A percentile compares a stretch with the other conserved stretches of the same genome.
These are phyloP conservation scores for Tetragonula carbonaria DNA, from an alignment of 2,888 invertebrate genomes.

Conservation along the genomic window DNA sequence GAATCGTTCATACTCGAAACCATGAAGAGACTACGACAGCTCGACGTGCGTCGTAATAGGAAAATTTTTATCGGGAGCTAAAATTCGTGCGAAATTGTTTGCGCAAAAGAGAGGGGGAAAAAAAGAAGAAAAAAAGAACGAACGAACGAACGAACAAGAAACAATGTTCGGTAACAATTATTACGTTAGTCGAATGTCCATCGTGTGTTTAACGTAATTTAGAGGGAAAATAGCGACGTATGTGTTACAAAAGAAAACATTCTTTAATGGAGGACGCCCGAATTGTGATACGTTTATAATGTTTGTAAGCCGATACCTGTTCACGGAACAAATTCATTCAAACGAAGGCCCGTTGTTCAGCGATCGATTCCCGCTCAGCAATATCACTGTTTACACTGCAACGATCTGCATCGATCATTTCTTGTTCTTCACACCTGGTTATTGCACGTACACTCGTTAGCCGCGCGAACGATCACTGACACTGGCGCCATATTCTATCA, in stretches of 20 bases:
- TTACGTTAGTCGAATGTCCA: constrained; percentile 24
- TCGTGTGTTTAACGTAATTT: constrained; percentile 32
- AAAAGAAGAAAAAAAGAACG: too few species aligned
- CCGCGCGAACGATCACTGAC: constrained; percentile 60
- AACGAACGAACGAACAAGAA: not conserved
- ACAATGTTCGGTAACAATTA: constrained; percentile 4
- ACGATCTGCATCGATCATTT: constrained; percentile 49
- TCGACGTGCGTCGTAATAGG: constrained; percentile 3
- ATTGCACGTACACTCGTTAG: constrained; percentile 70
- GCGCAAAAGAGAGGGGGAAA: not conserved
- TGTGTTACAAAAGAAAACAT: constrained; percentile 20
- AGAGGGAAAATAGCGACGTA: not conserved
- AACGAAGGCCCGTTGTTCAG: constrained; percentile 24
- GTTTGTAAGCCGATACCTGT: constrained; percentile 43
- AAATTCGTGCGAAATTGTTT: constrained; percentile 20
- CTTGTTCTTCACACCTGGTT: constrained; percentile 69
- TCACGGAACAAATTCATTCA: constrained; percentile 24
- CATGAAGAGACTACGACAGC: not conserved
- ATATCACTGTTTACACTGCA: constrained; percentile 48
- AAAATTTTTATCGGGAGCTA: not conserved
- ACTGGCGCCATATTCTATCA: constrained; percentile 9
- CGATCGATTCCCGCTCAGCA: constrained; percentile 51
- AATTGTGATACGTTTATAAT: constrained; percentile 62
- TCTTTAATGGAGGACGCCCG: constrained; percentile 47
- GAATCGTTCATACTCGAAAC: not conserved